These are phyloP conservation scores for Scaptomyza montana DNA, from an alignment of 1,140 invertebrate genomes.

Conservation along the genomic window DNA sequence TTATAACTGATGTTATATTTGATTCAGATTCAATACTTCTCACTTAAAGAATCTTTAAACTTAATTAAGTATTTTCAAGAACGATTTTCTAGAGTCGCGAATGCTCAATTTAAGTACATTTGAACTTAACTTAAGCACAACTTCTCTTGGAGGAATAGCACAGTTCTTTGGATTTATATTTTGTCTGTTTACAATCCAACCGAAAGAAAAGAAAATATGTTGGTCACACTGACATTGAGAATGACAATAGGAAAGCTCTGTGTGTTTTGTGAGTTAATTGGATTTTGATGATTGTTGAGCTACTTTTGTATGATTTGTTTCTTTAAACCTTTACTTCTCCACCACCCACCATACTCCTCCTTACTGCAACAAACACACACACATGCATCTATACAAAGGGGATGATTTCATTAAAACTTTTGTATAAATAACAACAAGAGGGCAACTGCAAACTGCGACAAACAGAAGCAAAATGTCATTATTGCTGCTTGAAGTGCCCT, in stretches of 20 bases:
- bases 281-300: conserved; percentile 37
- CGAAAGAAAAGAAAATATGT: not conserved
- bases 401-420: conserved; percentile 57
- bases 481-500: conserved; percentile 51
- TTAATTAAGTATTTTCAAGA: no score
- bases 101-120: no score
- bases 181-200: no score
- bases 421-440: conserved; percentile 54
- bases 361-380: not conserved
- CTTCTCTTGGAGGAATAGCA: no score
- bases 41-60: no score
- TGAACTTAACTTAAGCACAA: no score
- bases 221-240: conserved; percentile 25
- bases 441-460: not conserved
- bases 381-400: conserved; percentile 18
- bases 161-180: no score
- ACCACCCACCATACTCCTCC: not conserved
- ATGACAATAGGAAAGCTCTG: not conserved
- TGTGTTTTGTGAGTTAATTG: conserved; percentile 16
- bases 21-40: no score
- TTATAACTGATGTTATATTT: no score
- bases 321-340: not conserved
- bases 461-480: conserved; percentile 49
- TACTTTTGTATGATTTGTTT: conserved; percentile 13
- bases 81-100: no score